Percentiles rank a stretch among this genome's conserved stretches.
phyloP scores from a whole-genome alignment of 1,140 invertebrate genomes.

The Chlorops oryzae region DNA sequence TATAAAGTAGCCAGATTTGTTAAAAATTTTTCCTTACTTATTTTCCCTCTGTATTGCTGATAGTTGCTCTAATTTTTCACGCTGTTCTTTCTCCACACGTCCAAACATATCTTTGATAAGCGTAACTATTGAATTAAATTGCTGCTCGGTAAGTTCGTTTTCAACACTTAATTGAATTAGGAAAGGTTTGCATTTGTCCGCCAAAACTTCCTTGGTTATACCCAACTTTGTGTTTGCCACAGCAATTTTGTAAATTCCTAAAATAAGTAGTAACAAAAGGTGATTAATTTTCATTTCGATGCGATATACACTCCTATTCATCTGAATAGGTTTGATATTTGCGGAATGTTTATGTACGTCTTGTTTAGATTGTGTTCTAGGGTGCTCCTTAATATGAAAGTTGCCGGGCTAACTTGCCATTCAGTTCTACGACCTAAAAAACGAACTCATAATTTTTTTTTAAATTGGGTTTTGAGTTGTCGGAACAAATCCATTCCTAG shows the following conservation, averaged over 20 bases:
- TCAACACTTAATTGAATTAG: slow-evolving; percentile 91
- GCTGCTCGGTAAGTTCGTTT: slow-evolving; percentile 81
- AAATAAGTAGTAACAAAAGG: slow-evolving; percentile 22
- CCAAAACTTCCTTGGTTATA: slow-evolving; percentile 90
- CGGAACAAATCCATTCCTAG: no score
- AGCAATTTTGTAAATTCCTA: slow-evolving; percentile 90
- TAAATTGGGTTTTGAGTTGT: no score
- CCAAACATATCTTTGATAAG: slow-evolving; percentile 86
- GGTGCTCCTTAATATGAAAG: no score
- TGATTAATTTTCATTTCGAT: neutral
- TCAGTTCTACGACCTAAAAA: no score
- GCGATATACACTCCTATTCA: no score
- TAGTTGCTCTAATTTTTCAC: slow-evolving; percentile 82
- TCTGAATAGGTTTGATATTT: no score
- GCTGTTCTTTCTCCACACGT: slow-evolving; percentile 83
- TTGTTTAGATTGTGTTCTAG: no score
- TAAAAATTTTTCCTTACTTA: slow-evolving; percentile 25
- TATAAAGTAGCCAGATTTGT: neutral
- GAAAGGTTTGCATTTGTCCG: slow-evolving; percentile 88
- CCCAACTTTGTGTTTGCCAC: slow-evolving; percentile 86
- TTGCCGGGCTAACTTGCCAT: no score
- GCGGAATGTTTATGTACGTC: no score
- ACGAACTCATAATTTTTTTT: no score
- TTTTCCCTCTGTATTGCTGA: slow-evolving; percentile 80
- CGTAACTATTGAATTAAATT: slow-evolving; percentile 83